Conservation (phyloP, 2,113 vertebrate genomes). For the Calypte anna region DNA sequence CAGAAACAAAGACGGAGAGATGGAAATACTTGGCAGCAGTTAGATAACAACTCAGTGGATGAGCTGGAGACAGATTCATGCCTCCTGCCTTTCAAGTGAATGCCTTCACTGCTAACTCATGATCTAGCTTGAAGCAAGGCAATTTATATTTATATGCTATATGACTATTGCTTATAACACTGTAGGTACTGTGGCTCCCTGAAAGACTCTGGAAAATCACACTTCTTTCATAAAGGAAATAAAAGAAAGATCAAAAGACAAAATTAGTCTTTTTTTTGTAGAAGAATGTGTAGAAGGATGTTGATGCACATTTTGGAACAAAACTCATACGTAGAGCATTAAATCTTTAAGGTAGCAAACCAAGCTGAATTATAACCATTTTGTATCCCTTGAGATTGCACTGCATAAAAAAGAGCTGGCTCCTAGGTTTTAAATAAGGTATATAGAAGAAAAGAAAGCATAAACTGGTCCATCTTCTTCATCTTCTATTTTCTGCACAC, state of each 20-base stretch:
- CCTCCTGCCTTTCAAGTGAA: not conserved
- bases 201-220: not conserved
- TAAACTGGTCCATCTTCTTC: not conserved
- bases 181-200: not conserved
- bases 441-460: not conserved
- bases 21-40: constrained; percentile 7
- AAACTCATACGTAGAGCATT: not conserved
- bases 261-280: not conserved
- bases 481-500: not conserved
- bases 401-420: not conserved
- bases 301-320: constrained; percentile 9
- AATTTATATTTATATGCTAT: not conserved
- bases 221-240: not conserved
- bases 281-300: not conserved
- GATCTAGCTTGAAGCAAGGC: not conserved
- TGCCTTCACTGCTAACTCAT: not conserved
- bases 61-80: not conserved
- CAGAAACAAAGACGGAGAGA: constrained; percentile 5
- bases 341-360: not conserved
- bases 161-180: not conserved
- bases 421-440: not conserved
- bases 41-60: not conserved
- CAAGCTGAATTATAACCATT: not conserved
- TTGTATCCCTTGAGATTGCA: not conserved
- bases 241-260: constrained; percentile 20